These are phyloP conservation scores for Serrognathus titanus DNA, from an alignment of 2,888 invertebrate genomes.

Conservation along the genomic window DNA sequence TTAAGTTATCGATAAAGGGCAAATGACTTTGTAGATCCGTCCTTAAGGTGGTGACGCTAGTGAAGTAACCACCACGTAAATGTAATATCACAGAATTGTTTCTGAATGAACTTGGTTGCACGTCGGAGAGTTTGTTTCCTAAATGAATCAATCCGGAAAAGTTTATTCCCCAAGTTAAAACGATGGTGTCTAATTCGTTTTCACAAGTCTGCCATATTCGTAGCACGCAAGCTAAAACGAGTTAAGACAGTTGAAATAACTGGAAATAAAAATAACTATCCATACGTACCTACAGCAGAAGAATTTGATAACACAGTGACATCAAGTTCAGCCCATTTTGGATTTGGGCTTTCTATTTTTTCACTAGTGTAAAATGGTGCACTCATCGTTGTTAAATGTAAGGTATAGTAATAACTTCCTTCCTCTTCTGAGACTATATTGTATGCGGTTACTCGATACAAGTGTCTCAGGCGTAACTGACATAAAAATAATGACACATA, in stretches of 20 bases:
- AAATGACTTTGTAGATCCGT: slow-evolving; percentile 37
- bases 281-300: slow-evolving; percentile 9
- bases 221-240: slow-evolving; percentile 30
- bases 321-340: slow-evolving; percentile 80
- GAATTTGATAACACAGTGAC: slow-evolving; percentile 55
- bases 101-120: slow-evolving; percentile 64
- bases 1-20: slow-evolving; percentile 40
- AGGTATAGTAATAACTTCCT: slow-evolving; percentile 71
- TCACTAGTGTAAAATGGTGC: slow-evolving; percentile 84
- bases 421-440: slow-evolving; percentile 51
- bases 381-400: slow-evolving; percentile 77
- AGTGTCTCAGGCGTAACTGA: slow-evolving; percentile 71
- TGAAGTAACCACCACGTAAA: slow-evolving; percentile 85
- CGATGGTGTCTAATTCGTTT: slow-evolving; percentile 54
- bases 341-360: slow-evolving; percentile 65
- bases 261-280: neutral
- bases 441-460: slow-evolving; percentile 70
- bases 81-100: slow-evolving; percentile 78
- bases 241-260: neutral
- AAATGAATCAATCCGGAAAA: slow-evolving; percentile 79
- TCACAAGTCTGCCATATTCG: slow-evolving; percentile 49
- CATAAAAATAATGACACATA: slow-evolving; percentile 34
- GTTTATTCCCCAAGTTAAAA: slow-evolving; percentile 82
- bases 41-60: slow-evolving; percentile 52
- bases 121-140: slow-evolving; percentile 63